Percentiles rank a stretch among this genome's conserved stretches.
Evolutionary conservation across 2,888 invertebrate genomes (phyloP).

Genomic region (Drosophila birchii): DNA sequence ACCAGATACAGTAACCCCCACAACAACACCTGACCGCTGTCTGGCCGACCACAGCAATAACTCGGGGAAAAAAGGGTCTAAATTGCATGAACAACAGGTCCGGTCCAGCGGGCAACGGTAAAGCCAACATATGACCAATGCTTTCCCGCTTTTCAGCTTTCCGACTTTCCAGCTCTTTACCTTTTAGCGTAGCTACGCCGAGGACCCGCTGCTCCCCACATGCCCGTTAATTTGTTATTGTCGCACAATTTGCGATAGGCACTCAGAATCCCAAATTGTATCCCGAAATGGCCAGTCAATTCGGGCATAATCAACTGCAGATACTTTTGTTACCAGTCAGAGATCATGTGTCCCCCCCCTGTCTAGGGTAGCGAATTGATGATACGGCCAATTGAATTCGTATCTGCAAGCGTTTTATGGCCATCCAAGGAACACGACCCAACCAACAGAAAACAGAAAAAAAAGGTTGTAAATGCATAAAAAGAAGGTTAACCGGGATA

Average conservation of each 20-base stretch:
- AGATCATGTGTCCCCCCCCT: conserved; percentile 31
- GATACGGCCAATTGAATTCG: conserved; percentile 47
- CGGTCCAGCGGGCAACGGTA: conserved; percentile 57
- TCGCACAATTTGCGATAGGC: conserved; percentile 71
- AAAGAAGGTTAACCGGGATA: conserved; percentile 13
- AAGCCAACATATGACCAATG: conserved; percentile 41
- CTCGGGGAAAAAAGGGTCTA: conserved; percentile 63
- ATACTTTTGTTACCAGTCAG: conserved; percentile 22
- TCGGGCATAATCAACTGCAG: conserved; percentile 34
- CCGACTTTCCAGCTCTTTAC: conserved; percentile 1
- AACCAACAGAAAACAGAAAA: conserved; percentile 41
- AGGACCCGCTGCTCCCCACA: conserved; percentile 44
- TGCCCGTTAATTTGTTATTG: conserved; percentile 77
- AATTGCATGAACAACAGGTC: conserved; percentile 77
- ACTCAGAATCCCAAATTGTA: conserved; percentile 23
- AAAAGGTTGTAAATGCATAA: conserved; percentile 43
- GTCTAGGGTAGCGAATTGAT: conserved; percentile 16
- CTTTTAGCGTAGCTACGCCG: neutral
- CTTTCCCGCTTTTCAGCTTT: conserved; percentile 14
- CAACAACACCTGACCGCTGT: conserved; percentile 23
- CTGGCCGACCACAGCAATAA: conserved; percentile 29
- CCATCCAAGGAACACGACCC: conserved; percentile 1
- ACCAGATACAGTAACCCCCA: conserved; percentile 7
- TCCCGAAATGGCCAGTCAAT: conserved; percentile 40
- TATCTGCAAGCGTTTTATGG: conserved; percentile 31